A percentile compares a stretch with the other conserved stretches of the same genome.
phyloP scores from a whole-genome alignment of 2,888 invertebrate genomes.

The Poecilobothrus nobilitatus region DNA sequence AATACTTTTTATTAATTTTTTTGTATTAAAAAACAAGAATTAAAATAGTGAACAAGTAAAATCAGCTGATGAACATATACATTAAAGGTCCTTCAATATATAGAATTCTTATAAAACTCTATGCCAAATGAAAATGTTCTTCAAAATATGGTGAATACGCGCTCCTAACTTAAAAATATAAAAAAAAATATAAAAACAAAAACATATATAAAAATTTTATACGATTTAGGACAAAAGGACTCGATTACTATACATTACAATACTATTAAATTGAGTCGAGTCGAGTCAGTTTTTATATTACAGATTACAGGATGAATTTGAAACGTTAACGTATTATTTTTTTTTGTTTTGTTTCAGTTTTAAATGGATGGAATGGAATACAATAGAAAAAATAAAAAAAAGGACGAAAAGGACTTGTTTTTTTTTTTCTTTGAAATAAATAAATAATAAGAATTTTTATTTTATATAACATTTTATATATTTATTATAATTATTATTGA shows the following conservation, averaged over 20 bases:
- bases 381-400: background rate
- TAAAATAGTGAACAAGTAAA: too few relatives aligned
- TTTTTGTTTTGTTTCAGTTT: background rate
- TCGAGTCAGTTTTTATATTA: background rate
- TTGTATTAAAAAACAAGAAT: too few relatives aligned
- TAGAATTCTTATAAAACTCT: too few relatives aligned
- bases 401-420: background rate
- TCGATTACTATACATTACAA: too few relatives aligned
- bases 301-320: background rate
- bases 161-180: too few relatives aligned
- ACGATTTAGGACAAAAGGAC: background rate
- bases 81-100: too few relatives aligned
- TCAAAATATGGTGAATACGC: too few relatives aligned
- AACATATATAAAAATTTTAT: background rate
- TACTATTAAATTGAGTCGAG: background rate
- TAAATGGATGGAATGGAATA: background rate
- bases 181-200: background rate
- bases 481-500: background rate
- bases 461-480: background rate
- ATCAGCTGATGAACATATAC: too few relatives aligned
- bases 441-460: background rate
- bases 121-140: too few relatives aligned
- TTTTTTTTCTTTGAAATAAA: background rate
- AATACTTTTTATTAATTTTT: too few relatives aligned
- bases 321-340: background rate